Evolutionary conservation across 2,888 invertebrate species (phyloP), one percentile per base, ranked within the genome.

Genomic region (Caenorhabditis sp.): DNA sequence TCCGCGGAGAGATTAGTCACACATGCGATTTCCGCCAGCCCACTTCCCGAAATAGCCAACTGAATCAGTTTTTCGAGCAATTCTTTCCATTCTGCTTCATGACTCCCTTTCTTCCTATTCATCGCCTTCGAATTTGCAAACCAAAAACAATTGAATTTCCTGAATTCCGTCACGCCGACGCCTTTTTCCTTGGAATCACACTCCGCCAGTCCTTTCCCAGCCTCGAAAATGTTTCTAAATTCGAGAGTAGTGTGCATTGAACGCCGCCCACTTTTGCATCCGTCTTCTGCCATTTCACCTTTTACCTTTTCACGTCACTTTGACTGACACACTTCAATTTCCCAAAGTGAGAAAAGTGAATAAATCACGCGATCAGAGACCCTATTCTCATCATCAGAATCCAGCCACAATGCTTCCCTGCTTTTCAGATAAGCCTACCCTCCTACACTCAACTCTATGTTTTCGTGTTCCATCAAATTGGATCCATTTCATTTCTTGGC

Each of bases 111-210:
- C 45, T 20, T 30, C 30, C 43, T 58, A 15, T 53, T 41, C 26
- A 15, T 39, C 55, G 35, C 22, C 15, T 13, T n/a, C 37, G 35
- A 37, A 27, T 48, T 52, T 62, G 50, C 61, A 62, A 62, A 48
- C 48, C 26, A 20, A 59, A 50, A 30, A 59, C 58, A 59, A 59
- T 46, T 20, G 58, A 46, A 59, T 46, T 59, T 59, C 46, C 46
- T 17, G 0, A 9, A 27, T 27, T 30, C 30, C 30, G 8, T 41
- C 35, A 13, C 35, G 13, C 35, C 11, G 24, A 24, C 39, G 15
- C 7, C 24, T 32, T 20, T 8, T 15, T 24, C 24, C 55, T 41
- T 17, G 24, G 41, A 62, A 62, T 43, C 32, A 50, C 50, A 62
- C 27, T 30, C 39, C 37, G 48, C 2, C 20, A 17, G 30, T 30